Evolutionary conservation across 2,797 vertebrate species (phyloP), one percentile per base, ranked within the genome.

Genomic region (Oryzias dopingdopingensis): DNA sequence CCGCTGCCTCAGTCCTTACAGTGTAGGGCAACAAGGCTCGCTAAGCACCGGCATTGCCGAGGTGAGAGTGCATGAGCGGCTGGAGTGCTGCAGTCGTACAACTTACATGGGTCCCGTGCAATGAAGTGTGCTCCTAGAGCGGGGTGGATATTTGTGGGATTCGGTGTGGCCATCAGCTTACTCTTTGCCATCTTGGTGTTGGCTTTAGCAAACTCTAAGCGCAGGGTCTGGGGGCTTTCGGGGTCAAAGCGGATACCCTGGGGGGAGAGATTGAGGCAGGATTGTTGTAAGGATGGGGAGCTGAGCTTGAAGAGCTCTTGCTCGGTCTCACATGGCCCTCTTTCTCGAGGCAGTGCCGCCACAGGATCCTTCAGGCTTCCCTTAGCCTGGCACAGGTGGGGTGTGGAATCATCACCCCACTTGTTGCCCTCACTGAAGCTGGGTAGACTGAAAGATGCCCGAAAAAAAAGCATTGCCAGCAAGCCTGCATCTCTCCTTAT

Each of bases 101-200:
- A 96, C 96, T 99, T 94, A 99, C 97, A 99, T 92, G 97, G 96
- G 92, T 99, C 97, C 89, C 96, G 96, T 92, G 96, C 94, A 87
- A 98, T 97, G 95, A 99, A 97, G 92, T 99, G 96, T 72, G 97
- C 95, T 56, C 96, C 97, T 87, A 99, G 91, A 93, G 97, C 95
- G 40, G 96, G 97, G 95, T 99, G 97, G 87, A 96, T 92, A 79
- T 93, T 96, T 93, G 93, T 96, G 91, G 96, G 97, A 85, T 99
- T 99, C 57, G 97, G 97, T 52, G 97, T 98, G 65, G 94, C 97
- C 95, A 98, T 96, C 90, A 99, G 93, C 92, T 99, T 99, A 94
- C 93, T 99, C 92, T 98, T 99, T 87, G 97, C 96, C 97, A 98
- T 99, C 93, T 99, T 99, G 88, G 97, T 99, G 92, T 99, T 99